Evolutionary conservation across 2,888 invertebrate species (phyloP), one percentile per base, ranked within the genome.

Genomic region (Melikaiella ostensackeni): DNA sequence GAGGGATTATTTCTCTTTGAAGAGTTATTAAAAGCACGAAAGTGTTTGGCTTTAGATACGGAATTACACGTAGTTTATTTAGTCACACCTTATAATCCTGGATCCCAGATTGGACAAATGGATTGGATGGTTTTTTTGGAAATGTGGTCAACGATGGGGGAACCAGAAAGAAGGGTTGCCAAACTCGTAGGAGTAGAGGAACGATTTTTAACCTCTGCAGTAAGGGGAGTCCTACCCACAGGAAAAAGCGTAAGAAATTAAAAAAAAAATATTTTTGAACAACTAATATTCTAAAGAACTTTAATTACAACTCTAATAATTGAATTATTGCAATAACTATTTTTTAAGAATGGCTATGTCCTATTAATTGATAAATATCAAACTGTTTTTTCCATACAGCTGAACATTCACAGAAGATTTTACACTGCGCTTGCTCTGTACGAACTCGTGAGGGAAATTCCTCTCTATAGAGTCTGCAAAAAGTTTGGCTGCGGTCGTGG

Each of bases 51-150:
- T 0, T 92, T 99, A 16, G 98, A 98, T 89, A 97, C 97, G 76
- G 99, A 99, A 87, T 93, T 99, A 3, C 99, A 99, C 92, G 94
- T 99, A 59, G 95, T 99, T 70, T 99, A 99, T 91, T 93, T 98
- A 87, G 98, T 98, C 59, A 99, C 99, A 2, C 99, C 99, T 0
- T 96, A 97, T 81, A 97, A 96, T 90, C 95, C 97, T 35, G 95
- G 96, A 85, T 95, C 95, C 88, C 96, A 97, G 85, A 86, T 93
- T 94, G 96, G 93, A 93, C 94, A 78, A 93, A 95, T 86, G 70
- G 97, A 99, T 88, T 97, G 97, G 97, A 92, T 96, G 88, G 93
- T 94, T 83, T 95, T 95, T 86, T 92, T 98, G 59, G 95, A 96
- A 81, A 89, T 98, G 57, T 98, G 97, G 97, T 96, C 97, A 86